These are phyloP conservation scores for Clarias macrocephalus DNA, from an alignment of 2,113 vertebrate species.

Conservation along the genomic window DNA sequence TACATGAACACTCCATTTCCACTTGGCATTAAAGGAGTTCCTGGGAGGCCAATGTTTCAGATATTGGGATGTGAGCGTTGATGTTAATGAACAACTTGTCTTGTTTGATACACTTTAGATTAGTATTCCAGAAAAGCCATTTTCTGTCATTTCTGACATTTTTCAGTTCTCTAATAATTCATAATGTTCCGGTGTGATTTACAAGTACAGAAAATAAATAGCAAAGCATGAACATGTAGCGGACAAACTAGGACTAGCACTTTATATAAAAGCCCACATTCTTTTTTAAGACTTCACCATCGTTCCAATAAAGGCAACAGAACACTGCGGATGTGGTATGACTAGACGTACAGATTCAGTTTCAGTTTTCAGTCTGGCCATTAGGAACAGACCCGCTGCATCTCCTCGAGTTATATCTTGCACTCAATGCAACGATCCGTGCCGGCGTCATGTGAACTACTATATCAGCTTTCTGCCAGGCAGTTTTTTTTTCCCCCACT, in stretches of 20 bases:
- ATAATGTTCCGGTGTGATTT: neutral
- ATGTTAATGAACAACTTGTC: neutral
- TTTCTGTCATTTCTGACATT: neutral
- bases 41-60: no score
- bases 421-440: constrained; percentile 48
- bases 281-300: constrained; percentile 12
- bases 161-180: neutral
- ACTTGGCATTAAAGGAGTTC: no score
- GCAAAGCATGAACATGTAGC: neutral
- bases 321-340: constrained; percentile 11
- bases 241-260: neutral
- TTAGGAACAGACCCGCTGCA: constrained; percentile 55
- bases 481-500: constrained; percentile 64
- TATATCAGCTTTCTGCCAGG: constrained; percentile 69
- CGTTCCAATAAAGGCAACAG: constrained; percentile 22
- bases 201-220: neutral
- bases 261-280: neutral
- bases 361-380: constrained; percentile 47
- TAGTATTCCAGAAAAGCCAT: neutral
- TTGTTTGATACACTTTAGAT: neutral
- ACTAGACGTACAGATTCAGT: constrained; percentile 18
- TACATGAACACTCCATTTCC: neutral
- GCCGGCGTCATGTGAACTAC: constrained; percentile 64
- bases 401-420: constrained; percentile 61
- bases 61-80: no score